Percentiles rank a stretch among this genome's conserved stretches.
phyloP scores from a whole-genome alignment of 2,113 vertebrate genomes.

The Cavia porcellus region DNA sequence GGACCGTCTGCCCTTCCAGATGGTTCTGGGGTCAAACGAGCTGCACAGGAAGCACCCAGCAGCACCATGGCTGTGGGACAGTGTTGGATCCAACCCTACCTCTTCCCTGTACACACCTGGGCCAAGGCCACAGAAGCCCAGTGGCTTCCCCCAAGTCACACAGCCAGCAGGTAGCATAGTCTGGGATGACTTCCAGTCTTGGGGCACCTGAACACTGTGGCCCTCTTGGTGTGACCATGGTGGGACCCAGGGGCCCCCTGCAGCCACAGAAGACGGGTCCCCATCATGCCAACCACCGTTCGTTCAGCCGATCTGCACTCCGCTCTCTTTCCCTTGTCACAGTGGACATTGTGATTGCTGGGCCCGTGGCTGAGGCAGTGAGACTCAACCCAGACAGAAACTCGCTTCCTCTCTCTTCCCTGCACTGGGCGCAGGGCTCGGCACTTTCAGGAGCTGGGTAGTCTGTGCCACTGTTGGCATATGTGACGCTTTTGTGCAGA shows the following conservation, averaged over 20 bases:
- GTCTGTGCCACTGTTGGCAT: neutral
- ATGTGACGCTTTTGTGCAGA: neutral
- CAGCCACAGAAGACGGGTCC: too few species aligned
- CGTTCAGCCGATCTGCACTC: rapidly evolving
- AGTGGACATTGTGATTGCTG: neutral
- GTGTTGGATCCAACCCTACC: too few species aligned
- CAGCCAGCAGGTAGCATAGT: neutral
- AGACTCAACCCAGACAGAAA: neutral
- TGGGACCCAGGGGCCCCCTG: too few species aligned
- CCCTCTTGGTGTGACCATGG: rapidly evolving
- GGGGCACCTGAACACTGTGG: rapidly evolving
- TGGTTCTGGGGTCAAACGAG: neutral
- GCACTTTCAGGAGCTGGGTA: neutral
- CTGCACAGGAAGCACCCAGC: neutral
- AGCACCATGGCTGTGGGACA: neutral
- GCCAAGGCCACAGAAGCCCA: neutral
- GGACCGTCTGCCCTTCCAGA: rapidly evolving
- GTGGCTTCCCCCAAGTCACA: neutral
- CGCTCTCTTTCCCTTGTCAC: neutral
- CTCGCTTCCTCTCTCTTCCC: neutral
- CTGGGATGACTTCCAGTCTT: neutral
- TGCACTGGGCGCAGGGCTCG: rapidly evolving
- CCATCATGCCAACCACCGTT: rapidly evolving
- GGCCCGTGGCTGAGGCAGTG: neutral
- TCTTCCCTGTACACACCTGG: neutral